A percentile compares a stretch with the other conserved stretches of the same genome.
Conservation (phyloP, 2,888 invertebrate species). For the Microctonus brassicae region DNA sequence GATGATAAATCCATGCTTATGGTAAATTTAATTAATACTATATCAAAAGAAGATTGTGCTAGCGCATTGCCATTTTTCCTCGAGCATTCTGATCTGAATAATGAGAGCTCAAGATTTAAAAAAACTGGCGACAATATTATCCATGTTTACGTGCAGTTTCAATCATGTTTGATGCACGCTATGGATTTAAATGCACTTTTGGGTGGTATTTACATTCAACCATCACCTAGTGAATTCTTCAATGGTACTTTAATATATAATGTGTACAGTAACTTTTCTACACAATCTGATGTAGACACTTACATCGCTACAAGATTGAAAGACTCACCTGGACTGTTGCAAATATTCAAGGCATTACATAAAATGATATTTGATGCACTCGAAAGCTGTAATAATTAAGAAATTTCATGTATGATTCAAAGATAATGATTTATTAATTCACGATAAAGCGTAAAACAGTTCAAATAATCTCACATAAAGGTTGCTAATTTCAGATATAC, state of each 20-base stretch:
- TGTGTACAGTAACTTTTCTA: conserved; percentile 75
- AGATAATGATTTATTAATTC: no score
- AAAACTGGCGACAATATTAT: conserved; percentile 73
- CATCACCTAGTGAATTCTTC: conserved; percentile 76
- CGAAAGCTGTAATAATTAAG: no score
- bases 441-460: no score
- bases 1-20: conserved; percentile 42
- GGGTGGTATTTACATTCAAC: conserved; percentile 42
- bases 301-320: conserved; percentile 69
- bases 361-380: conserved; percentile 48
- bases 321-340: conserved; percentile 62
- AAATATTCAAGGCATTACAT: conserved; percentile 55
- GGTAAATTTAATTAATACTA: conserved; percentile 63
- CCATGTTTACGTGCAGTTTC: conserved; percentile 51
- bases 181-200: no score
- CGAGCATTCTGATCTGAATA: conserved; percentile 71
- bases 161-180: no score
- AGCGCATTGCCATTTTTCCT: conserved; percentile 74
- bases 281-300: conserved; percentile 71
- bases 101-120: conserved; percentile 73
- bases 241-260: conserved; percentile 84
- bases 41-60: conserved; percentile 74
- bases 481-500: no score
- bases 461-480: no score
- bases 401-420: no score